Evolutionary conservation across 2,797 vertebrate species (phyloP).

Genomic region (Pteronotus mesoamericanus): DNA sequence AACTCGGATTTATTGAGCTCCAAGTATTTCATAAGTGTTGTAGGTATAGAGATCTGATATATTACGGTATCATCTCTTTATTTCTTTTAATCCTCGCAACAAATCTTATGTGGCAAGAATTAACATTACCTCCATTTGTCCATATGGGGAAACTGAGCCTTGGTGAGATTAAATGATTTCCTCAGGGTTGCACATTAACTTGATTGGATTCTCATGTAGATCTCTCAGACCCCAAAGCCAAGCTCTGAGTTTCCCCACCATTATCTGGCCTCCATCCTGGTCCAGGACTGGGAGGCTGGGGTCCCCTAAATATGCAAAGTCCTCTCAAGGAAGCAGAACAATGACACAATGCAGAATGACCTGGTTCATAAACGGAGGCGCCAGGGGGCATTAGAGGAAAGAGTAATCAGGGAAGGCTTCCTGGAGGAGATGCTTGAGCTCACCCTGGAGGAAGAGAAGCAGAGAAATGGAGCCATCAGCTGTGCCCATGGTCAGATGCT

Average conservation of each 20-base stretch:
- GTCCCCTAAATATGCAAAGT: not conserved
- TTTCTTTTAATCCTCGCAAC: not conserved
- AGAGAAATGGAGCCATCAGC: not conserved
- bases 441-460: not conserved
- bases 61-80: not conserved
- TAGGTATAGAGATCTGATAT: not conserved
- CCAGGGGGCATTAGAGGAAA: not conserved
- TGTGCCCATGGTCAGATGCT: not conserved
- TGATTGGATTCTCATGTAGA: not conserved
- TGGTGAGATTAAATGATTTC: not conserved
- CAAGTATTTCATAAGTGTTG: not conserved
- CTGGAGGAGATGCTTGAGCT: not conserved
- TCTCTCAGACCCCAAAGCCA: not conserved
- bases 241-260: not conserved
- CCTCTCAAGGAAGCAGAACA: not conserved
- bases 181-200: not conserved
- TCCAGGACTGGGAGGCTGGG: not conserved
- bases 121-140: not conserved
- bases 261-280: not conserved
- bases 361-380: not conserved
- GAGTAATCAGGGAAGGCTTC: not conserved
- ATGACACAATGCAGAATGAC: not conserved
- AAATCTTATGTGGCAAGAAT: not conserved
- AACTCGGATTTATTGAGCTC: not conserved
- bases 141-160: not conserved